These are phyloP conservation scores for Xylophagus ater DNA, from an alignment of 2,888 invertebrate species.

Conservation along the genomic window DNA sequence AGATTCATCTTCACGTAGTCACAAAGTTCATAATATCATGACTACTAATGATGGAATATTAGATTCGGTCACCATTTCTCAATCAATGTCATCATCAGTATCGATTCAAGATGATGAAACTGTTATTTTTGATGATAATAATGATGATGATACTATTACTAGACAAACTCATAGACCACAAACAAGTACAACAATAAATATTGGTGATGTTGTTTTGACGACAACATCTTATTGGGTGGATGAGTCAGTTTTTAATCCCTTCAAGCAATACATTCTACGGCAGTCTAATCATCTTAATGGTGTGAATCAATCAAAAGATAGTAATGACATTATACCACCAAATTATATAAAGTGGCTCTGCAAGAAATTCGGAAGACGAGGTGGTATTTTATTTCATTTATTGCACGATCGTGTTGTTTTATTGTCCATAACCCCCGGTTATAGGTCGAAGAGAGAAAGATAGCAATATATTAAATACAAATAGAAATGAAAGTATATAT, in stretches of 20 bases:
- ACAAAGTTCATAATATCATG: no score
- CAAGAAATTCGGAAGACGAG: conserved; percentile 15
- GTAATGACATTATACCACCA: conserved; percentile 16
- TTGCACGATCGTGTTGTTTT: conserved; percentile 5
- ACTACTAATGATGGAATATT: no score
- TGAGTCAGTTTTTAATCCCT: conserved; percentile 4
- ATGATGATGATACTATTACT: no score
- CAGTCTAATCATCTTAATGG: conserved; percentile 7
- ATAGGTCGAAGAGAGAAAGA: conserved; percentile 5
- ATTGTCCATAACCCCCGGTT: conserved; percentile 3
- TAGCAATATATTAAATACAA: no score
- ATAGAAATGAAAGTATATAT: no score
- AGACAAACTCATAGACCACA: no score
- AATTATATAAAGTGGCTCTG: conserved; percentile 19
- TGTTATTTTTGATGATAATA: no score
- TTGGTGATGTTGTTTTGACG: not conserved
- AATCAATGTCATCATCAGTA: conserved; percentile 12
- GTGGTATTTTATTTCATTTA: conserved; percentile 14
- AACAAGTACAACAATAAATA: conserved; percentile 1
- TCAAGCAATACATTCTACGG: conserved; percentile 7
- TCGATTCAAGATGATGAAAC: conserved; percentile 8
- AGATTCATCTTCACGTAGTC: no score
- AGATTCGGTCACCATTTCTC: no score
- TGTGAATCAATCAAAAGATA: conserved; percentile 13
- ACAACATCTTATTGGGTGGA: conserved; percentile 11